Percentiles rank a stretch among this genome's conserved stretches.
These are phyloP conservation scores for Galerucella calmariensis DNA, from an alignment of 2,888 invertebrate species.

Conservation along the genomic window DNA sequence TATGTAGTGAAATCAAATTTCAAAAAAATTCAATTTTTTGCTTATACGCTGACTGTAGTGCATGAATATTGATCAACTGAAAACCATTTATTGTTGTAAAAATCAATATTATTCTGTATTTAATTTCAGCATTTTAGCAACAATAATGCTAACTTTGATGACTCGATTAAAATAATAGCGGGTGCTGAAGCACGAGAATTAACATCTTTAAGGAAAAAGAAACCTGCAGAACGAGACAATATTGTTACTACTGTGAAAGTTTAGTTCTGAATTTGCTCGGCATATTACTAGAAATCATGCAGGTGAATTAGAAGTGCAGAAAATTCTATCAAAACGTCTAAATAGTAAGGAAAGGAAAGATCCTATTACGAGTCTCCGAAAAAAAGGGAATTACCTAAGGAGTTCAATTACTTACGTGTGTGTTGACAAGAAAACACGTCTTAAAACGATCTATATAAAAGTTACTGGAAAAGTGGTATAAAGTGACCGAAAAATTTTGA, in stretches of 20 bases:
- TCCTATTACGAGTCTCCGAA: background rate
- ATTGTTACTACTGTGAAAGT: slow-evolving; percentile 36
- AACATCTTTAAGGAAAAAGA: background rate
- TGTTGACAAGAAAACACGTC: no score
- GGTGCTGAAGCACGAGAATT: background rate
- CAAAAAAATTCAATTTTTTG: background rate
- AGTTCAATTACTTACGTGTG: background rate
- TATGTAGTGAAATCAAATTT: background rate
- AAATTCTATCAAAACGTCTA: slow-evolving; percentile 2
- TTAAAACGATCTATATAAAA: no score
- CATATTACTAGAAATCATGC: slow-evolving; percentile 36
- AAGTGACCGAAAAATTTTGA: no score
- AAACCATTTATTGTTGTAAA: background rate
- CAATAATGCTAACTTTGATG: background rate
- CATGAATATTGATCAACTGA: background rate
- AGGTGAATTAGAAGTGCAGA: slow-evolving; percentile 34
- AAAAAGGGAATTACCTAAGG: background rate
- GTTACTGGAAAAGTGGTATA: no score
- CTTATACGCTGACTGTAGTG: background rate
- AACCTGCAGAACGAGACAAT: slow-evolving; percentile 1
- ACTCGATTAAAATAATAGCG: background rate
- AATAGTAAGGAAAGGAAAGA: background rate
- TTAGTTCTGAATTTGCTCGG: slow-evolving; percentile 37
- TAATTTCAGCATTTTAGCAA: background rate
- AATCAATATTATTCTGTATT: background rate